A percentile compares a stretch with the other conserved stretches of the same genome.
These are phyloP conservation scores for Argopecten irradians DNA, from an alignment of 1,140 invertebrate genomes.

Conservation along the genomic window DNA sequence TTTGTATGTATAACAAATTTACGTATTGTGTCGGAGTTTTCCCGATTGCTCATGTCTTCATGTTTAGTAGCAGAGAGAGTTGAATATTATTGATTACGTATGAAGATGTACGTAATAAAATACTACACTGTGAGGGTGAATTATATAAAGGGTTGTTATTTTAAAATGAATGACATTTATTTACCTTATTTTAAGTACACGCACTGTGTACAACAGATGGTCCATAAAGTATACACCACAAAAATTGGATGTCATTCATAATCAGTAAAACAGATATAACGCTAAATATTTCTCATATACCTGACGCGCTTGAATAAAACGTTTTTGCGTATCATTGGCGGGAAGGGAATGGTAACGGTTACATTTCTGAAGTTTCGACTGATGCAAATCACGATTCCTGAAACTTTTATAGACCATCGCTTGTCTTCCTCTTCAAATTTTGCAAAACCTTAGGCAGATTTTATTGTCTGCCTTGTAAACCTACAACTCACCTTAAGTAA, in stretches of 20 bases:
- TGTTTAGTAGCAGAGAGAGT: too few relatives aligned
- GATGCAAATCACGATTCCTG: background rate
- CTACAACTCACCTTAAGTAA: background rate
- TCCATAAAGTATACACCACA: background rate
- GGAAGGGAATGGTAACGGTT: background rate
- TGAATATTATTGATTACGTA: too few relatives aligned
- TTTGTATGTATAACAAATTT: too few relatives aligned
- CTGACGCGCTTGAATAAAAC: background rate
- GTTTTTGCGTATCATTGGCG: background rate
- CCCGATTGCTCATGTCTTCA: too few relatives aligned
- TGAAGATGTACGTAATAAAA: too few relatives aligned
- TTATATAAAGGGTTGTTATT: too few relatives aligned
- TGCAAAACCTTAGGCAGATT: background rate
- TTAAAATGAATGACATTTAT: too few relatives aligned
- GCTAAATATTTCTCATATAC: background rate
- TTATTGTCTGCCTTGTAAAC: constrained; percentile 22
- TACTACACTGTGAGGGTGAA: too few relatives aligned
- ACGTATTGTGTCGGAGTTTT: too few relatives aligned
- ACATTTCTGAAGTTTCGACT: background rate
- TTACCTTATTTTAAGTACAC: too few relatives aligned
- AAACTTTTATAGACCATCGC: background rate
- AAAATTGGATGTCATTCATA: background rate
- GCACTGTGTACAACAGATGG: background rate
- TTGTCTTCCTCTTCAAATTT: background rate
- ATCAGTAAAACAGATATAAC: background rate